Evolutionary conservation across 2,113 vertebrate genomes (phyloP).

Genomic region (Sturnira hondurensis): DNA sequence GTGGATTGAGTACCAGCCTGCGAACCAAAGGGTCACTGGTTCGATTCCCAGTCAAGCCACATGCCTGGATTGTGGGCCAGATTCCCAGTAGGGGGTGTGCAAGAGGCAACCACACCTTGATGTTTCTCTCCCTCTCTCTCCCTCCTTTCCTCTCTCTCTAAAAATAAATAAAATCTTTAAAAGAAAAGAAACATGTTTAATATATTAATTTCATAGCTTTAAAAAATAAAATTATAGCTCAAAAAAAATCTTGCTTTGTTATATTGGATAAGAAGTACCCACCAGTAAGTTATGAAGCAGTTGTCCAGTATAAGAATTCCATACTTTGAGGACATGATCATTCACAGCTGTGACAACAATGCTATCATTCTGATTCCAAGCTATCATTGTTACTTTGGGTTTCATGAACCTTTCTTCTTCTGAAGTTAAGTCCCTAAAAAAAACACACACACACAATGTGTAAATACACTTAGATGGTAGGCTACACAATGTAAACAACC

Average conservation of each 20-base stretch:
- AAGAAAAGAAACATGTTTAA: neutral
- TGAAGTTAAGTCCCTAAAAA: conserved; percentile 76
- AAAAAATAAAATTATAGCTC: neutral
- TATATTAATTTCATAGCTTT: neutral
- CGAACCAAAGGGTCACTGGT: too few relatives aligned
- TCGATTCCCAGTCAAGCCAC: too few relatives aligned
- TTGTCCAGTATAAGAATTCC: conserved; percentile 94
- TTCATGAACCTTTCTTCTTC: conserved; percentile 93
- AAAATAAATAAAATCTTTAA: too few relatives aligned
- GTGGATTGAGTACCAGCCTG: too few relatives aligned
- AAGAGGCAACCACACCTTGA: too few relatives aligned
- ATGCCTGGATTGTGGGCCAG: too few relatives aligned
- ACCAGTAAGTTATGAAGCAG: conserved; percentile 95
- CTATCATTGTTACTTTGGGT: conserved; percentile 98
- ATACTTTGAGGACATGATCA: conserved; percentile 97
- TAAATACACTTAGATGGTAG: neutral
- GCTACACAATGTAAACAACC: neutral
- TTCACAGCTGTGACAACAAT: conserved; percentile 97
- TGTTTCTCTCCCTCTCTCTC: too few relatives aligned
- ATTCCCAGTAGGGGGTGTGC: too few relatives aligned
- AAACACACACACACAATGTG: neutral
- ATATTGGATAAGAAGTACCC: conserved; percentile 58
- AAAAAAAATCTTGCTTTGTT: neutral
- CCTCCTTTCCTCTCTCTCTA: too few relatives aligned
- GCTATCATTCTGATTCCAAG: conserved; percentile 95